A percentile compares a stretch with the other conserved stretches of the same genome.
phyloP scores from a whole-genome alignment of 2,113 vertebrate species.

The Symphodus melops region DNA sequence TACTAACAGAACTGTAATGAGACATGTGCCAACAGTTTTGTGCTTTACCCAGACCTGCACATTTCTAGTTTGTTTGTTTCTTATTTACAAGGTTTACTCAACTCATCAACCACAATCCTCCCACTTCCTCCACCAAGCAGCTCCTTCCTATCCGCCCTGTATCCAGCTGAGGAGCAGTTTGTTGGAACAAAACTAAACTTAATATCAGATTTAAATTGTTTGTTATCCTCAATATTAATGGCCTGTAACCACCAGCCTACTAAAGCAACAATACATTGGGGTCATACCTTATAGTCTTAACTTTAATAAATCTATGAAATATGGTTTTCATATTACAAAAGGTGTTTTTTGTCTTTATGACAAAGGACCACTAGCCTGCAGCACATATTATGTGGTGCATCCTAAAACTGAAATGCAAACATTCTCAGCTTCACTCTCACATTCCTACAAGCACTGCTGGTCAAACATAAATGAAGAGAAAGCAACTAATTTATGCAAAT shows the following conservation, averaged over 20 bases:
- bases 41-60: too few relatives aligned
- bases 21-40: not conserved
- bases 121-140: not conserved
- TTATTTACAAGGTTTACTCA: not conserved
- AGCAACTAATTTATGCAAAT: slow-evolving; percentile 52
- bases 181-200: not conserved
- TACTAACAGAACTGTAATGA: slow-evolving; percentile 11
- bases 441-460: slow-evolving; percentile 34
- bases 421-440: not conserved
- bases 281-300: not conserved
- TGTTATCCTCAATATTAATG: slow-evolving; percentile 13
- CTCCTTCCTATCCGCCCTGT: not conserved
- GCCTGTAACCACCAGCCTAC: not conserved
- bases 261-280: not conserved
- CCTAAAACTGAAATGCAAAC: slow-evolving; percentile 15
- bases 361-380: not conserved
- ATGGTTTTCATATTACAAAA: not conserved
- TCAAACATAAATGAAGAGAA: slow-evolving; percentile 52
- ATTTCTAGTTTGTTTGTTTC: too few relatives aligned
- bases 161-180: not conserved
- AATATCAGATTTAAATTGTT: not conserved
- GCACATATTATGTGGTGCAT: not conserved
- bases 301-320: not conserved
- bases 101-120: slow-evolving; percentile 18
- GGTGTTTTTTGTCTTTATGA: not conserved